Conservation (phyloP, 1,140 invertebrate species). For the Ptiloglossa arizonensis region DNA sequence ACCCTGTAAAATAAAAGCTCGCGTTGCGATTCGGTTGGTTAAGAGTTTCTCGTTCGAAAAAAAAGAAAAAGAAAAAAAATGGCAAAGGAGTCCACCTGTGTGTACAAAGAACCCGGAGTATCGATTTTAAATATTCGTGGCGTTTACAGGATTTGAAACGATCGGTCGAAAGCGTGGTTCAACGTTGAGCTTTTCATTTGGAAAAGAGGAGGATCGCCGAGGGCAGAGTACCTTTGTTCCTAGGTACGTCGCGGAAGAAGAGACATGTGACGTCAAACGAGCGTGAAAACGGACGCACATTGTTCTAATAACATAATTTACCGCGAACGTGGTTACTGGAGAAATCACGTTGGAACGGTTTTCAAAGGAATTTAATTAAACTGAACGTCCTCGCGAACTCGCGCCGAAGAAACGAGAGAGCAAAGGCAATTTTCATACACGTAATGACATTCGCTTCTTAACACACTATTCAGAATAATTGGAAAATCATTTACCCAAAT, state of each 20-base stretch:
- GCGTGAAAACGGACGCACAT: neutral
- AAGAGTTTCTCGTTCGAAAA: neutral
- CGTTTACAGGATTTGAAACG: too few species aligned
- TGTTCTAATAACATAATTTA: slow-evolving; percentile 16
- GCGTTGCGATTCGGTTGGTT: too few species aligned
- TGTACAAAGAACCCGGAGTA: too few species aligned
- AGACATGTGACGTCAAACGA: slow-evolving; percentile 8
- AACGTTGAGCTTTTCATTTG: neutral
- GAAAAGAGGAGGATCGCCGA: neutral
- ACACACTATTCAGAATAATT: too few species aligned
- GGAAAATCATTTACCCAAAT: too few species aligned
- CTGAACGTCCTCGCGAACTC: neutral
- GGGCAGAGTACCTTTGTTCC: neutral
- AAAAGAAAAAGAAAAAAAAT: too few species aligned
- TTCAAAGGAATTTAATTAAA: slow-evolving; percentile 19
- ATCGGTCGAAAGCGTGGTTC: neutral
- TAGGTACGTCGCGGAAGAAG: neutral
- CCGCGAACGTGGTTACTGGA: neutral
- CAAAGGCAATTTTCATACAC: too few species aligned
- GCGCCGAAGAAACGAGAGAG: neutral
- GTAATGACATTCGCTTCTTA: too few species aligned
- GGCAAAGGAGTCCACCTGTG: neutral
- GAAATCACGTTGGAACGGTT: slow-evolving; percentile 1
- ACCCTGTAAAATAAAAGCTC: too few species aligned
- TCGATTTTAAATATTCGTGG: too few species aligned